Evolutionary conservation across 2,888 invertebrate genomes (phyloP).

Genomic region (Brachylomia viminalis): DNA sequence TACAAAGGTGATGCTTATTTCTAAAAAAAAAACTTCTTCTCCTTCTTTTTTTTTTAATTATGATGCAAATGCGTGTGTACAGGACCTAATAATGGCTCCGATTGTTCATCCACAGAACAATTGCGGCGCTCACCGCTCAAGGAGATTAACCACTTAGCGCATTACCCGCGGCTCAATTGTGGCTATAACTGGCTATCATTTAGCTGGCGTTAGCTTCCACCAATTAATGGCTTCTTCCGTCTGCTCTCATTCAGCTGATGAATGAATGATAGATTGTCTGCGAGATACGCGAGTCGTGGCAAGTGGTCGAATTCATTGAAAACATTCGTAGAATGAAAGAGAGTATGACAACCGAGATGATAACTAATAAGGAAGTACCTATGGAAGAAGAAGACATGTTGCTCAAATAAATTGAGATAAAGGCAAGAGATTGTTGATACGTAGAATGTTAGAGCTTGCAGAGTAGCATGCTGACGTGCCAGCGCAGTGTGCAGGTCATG

Average conservation of each 20-base stretch:
- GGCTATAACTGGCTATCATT: slow-evolving; percentile 16
- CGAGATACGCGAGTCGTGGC: slow-evolving; percentile 27
- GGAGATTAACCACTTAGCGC: slow-evolving; percentile 60
- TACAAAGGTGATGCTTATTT: no score
- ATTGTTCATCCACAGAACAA: slow-evolving; percentile 24
- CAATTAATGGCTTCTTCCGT: slow-evolving; percentile 53
- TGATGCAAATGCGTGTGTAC: neutral
- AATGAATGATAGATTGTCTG: slow-evolving; percentile 53
- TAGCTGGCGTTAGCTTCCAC: slow-evolving; percentile 46
- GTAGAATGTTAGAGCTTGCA: neutral
- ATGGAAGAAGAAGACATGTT: no score
- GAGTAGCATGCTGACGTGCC: neutral
- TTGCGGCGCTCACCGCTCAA: slow-evolving; percentile 52
- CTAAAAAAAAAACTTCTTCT: no score
- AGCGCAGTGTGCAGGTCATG: neutral
- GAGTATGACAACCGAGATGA: no score
- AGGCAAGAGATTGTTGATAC: neutral
- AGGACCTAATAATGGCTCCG: neutral
- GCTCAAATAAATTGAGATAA: no score
- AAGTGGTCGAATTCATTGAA: slow-evolving; percentile 3
- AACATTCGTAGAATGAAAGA: neutral
- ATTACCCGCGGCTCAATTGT: slow-evolving; percentile 59
- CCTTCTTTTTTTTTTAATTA: no score
- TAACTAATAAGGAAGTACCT: no score
- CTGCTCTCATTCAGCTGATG: slow-evolving; percentile 41